Base-by-base conservation (phyloP, 2,888 invertebrate genomes). In the Rhamphomyia laevipes region DNA sequence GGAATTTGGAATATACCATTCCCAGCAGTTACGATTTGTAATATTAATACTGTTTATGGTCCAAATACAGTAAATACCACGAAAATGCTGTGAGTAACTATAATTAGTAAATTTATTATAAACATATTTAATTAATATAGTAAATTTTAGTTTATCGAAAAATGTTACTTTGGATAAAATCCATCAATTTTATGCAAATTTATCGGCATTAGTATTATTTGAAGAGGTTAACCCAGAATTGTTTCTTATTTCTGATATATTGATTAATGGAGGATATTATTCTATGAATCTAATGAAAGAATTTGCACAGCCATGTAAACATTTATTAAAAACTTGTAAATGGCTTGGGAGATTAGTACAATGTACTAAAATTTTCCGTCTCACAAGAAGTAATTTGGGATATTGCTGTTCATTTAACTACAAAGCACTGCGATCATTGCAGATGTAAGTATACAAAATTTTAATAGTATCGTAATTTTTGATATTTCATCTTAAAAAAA, bases 1-100 rank as follows among this genome's bases (percentile, higher is more conserved):
- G 76, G 78, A 1, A 79, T 81, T 46, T 81, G 80, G 79, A 77
- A 80, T 56, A 75, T 79, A 43, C 75, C 77, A 0, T 82, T 81
- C 63, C 81, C 82, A 9, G 78, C 78, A 1, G 73, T 82, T 1
- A 80, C 81, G 0, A 67, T 81, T 47, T 82, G 82, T 58, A 73
- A 77, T 58, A 64, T 78, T 42, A 82, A 82, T 59, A 65, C 74
- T 41, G 70, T 82, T 13, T 80, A 80, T 0, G 69, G 65, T 27
- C 68, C 58, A 41, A 72, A 71, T 30, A 74, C 76, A 0, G 58
- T 58, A 11, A 52, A 58, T 1, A 68, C 78, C 21, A 68, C 76
- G 4, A 53, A 68, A 35, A 68, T 68, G 46, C 56, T 80, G 81
- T 81, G 60, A 76, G 75, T 12, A 4, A 23, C n/a, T 31, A 5